Percentiles rank a stretch among this genome's conserved stretches.
These are phyloP conservation scores for Danio choprae DNA, from an alignment of 2,797 vertebrate genomes.

Conservation along the genomic window DNA sequence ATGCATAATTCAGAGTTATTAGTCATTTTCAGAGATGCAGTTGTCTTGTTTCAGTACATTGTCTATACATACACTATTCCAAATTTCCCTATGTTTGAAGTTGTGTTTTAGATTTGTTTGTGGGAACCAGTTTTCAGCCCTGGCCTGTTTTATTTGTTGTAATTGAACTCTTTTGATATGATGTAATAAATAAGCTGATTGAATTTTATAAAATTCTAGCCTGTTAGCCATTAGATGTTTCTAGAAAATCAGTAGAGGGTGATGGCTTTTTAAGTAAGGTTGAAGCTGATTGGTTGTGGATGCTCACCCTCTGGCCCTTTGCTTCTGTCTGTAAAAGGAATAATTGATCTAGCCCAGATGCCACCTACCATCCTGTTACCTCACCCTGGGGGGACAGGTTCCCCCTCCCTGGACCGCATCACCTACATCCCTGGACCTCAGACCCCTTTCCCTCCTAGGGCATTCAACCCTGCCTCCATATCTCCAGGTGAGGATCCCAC, in stretches of 20 bases:
- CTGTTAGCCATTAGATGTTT: slow-evolving; percentile 40
- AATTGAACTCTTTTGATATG: slow-evolving; percentile 4
- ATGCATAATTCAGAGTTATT: no score
- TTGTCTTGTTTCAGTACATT: no score
- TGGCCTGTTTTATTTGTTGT: slow-evolving; percentile 33
- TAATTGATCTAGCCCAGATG: slow-evolving; percentile 99
- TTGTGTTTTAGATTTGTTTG: slow-evolving; percentile 5
- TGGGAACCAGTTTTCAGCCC: slow-evolving; percentile 54
- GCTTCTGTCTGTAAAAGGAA: slow-evolving; percentile 95
- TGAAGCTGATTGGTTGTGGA: slow-evolving; percentile 72
- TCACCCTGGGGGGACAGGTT: slow-evolving; percentile 95
- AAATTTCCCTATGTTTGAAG: slow-evolving; percentile 35
- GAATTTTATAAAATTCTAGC: slow-evolving; percentile 13
- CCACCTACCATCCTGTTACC: slow-evolving; percentile 98
- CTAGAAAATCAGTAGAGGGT: slow-evolving; percentile 51
- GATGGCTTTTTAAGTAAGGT: slow-evolving; percentile 48
- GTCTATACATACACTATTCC: background rate
- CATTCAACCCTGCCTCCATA: slow-evolving; percentile 95
- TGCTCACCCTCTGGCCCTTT: slow-evolving; percentile 86
- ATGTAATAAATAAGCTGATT: slow-evolving; percentile 7
- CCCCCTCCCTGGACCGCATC: slow-evolving; percentile 96
- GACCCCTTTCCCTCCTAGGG: slow-evolving; percentile 92
- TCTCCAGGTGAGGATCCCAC: slow-evolving; percentile 89
- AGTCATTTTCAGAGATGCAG: no score
- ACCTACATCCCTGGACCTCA: slow-evolving; percentile 95